These are phyloP conservation scores for Myzus persicae DNA, from an alignment of 1,140 invertebrate species.

Conservation along the genomic window DNA sequence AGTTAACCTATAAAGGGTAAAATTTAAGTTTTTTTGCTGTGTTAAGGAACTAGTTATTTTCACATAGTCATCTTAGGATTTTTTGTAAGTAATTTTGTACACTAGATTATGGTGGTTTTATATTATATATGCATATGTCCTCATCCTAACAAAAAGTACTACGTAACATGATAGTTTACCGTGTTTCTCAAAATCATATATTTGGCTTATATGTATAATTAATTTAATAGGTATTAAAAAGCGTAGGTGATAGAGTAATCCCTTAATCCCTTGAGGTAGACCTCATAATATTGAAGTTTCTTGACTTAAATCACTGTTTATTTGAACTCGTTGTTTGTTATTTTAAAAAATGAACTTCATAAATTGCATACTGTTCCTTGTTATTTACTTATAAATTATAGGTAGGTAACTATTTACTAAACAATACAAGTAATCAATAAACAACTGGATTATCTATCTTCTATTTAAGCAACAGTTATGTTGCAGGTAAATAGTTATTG, in stretches of 20 bases:
- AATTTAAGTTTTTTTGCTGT: too few relatives aligned
- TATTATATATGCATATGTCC: not conserved
- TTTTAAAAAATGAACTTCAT: not conserved
- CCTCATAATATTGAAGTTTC: not conserved
- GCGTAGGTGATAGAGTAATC: too few relatives aligned
- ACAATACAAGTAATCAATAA: too few relatives aligned
- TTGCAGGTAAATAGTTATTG: too few relatives aligned
- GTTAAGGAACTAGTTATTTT: not conserved
- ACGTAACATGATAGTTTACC: not conserved
- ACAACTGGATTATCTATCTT: too few relatives aligned
- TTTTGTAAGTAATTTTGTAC: too few relatives aligned
- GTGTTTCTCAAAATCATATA: not conserved
- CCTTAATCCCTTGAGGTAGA: not conserved
- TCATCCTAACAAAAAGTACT: not conserved
- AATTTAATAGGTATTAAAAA: not conserved
- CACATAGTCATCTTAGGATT: not conserved
- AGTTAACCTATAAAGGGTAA: too few relatives aligned
- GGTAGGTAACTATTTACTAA: too few relatives aligned
- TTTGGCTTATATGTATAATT: not conserved
- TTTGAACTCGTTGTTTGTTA: not conserved
- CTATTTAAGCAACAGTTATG: too few relatives aligned
- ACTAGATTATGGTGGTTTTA: not conserved
- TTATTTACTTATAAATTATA: too few relatives aligned
- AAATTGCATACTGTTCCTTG: not conserved
- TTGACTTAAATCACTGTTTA: not conserved